These are phyloP conservation scores for Anagyrus pseudococci DNA, from an alignment of 2,888 invertebrate species.

Conservation along the genomic window DNA sequence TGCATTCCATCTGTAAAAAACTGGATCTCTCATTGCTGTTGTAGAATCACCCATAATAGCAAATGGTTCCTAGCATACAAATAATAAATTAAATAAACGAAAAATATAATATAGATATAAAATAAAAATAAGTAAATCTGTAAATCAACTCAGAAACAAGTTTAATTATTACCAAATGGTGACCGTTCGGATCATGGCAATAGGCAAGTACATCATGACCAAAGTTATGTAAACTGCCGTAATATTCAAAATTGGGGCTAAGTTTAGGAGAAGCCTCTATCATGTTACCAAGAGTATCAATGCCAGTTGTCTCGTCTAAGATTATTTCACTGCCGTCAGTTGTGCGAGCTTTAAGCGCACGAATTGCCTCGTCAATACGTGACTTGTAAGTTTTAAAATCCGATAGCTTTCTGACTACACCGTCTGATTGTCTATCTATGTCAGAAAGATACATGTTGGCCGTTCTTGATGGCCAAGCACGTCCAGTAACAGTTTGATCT, in stretches of 20 bases:
- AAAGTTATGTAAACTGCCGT: conserved; percentile 83
- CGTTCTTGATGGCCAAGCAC: conserved; percentile 78
- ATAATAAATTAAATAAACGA: too few species aligned
- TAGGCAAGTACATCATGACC: conserved; percentile 81
- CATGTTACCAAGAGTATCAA: conserved; percentile 80
- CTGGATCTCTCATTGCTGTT: conserved; percentile 85
- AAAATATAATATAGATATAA: too few species aligned
- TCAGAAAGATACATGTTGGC: conserved; percentile 67
- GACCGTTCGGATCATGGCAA: conserved; percentile 81
- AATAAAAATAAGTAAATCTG: neutral
- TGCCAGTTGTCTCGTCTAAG: conserved; percentile 67
- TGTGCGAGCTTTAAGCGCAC: conserved; percentile 67
- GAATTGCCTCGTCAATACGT: conserved; percentile 66
- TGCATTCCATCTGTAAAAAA: conserved; percentile 86
- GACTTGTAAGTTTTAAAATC: too few species aligned
- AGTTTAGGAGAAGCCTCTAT: conserved; percentile 72
- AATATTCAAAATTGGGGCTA: conserved; percentile 73
- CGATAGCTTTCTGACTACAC: conserved; percentile 70
- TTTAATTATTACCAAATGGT: conserved; percentile 68
- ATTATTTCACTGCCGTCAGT: conserved; percentile 66
- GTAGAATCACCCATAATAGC: conserved; percentile 85
- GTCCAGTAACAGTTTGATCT: conserved; percentile 77
- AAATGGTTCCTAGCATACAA: too few species aligned
- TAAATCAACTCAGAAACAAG: neutral
- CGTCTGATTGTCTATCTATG: conserved; percentile 72